Conservation (phyloP, 2,888 invertebrate genomes). For the Quadroppia sp. region DNA sequence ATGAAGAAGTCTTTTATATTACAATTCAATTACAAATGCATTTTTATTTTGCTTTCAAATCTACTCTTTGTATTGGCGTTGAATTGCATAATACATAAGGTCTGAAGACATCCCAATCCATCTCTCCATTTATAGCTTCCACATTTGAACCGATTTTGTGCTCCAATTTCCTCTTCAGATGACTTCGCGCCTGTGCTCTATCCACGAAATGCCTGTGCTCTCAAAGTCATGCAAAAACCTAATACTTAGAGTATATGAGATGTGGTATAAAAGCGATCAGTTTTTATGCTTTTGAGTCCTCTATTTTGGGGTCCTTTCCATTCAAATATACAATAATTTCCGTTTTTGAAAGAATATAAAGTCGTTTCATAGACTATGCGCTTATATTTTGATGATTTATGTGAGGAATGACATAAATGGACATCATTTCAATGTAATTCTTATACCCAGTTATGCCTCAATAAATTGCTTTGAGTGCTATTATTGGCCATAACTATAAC, state of each 20-base stretch:
- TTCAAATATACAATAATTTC: background rate
- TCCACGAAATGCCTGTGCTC: background rate
- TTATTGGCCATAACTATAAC: constrained; percentile 23
- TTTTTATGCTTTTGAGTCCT: constrained; percentile 11
- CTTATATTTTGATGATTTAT: constrained; percentile 9
- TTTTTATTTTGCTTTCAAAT: background rate
- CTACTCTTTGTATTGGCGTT: background rate
- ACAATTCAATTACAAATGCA: constrained; percentile 22
- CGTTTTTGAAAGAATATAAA: constrained; percentile 18
- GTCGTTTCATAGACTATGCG: constrained; percentile 12
- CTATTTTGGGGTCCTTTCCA: background rate
- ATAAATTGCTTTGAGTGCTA: background rate
- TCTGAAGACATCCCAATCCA: constrained; percentile 1
- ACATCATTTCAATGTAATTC: constrained; percentile 18
- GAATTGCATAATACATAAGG: constrained; percentile 5
- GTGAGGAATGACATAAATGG: background rate
- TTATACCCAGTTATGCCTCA: constrained; percentile 8
- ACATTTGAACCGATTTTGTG: constrained; percentile 25
- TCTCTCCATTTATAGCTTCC: constrained; percentile 25
- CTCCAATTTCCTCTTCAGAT: constrained; percentile 29
- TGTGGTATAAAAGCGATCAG: background rate
- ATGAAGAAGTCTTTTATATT: too few species aligned
- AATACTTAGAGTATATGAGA: background rate
- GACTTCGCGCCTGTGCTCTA: constrained; percentile 26
- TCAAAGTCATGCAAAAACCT: background rate